Evolutionary conservation across 2,888 invertebrate genomes (phyloP), one percentile per base, ranked within the genome.

Genomic region (Baccha elongata): DNA sequence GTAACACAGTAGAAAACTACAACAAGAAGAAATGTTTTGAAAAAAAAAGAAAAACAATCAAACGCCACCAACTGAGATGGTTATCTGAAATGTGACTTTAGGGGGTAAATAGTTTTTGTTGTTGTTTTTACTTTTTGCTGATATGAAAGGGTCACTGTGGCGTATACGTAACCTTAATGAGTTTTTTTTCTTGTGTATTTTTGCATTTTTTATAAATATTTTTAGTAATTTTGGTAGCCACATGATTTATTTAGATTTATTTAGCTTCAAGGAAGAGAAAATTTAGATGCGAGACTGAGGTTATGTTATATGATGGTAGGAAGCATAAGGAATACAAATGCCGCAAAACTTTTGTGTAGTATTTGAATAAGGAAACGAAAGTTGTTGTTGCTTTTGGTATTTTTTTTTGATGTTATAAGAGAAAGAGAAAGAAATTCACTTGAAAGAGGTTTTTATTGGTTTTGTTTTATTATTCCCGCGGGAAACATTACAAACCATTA

Each of bases 81-180:
- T 73, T 83, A 78, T 76, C 83, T 73, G 72, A 64, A 78, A 78
- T 78, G 83, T 78, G 78, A 83, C 55, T 83, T 65, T 44, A 65
- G 67, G 53, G 53, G 60, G 55, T 44, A 44, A 67, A 60, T 55
- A 68, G 67, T 62, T 42, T 32, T 48, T 48, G 6, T 64, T 37
- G 5, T 44, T 44, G 2, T 32, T 5, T 37, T n/a, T 37, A 5
- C 13, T 29, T 32, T 29, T 53, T 32, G n/a, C 32, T 53, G 52
- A 40, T 23, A 58, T 37, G 37, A 4, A 60, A 23, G 65, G 40
- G 65, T 40, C 71, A 76, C 81, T 26, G 35, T 78, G 78, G 78
- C 83, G 83, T 83, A 83, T 83, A 78, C 83, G 78, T 83, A 83
- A 78, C 72, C 68, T 78, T 62, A 83, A 78, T 78, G 76, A 67